phyloP scores from a whole-genome alignment of 2,113 vertebrate genomes.

The Pionites leucogaster region DNA sequence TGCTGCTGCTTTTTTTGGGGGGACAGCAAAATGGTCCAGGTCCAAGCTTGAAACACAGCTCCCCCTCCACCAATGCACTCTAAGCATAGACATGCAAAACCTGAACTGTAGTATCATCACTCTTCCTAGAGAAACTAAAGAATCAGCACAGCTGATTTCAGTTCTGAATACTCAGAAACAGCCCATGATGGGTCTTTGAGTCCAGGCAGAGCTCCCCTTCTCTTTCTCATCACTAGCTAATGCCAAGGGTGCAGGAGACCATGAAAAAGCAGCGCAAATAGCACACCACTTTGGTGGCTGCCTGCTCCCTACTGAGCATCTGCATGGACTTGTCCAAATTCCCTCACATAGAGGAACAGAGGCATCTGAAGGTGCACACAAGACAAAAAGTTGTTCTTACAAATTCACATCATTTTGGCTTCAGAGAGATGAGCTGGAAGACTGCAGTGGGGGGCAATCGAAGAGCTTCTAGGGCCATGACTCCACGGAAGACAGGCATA shows the following conservation, averaged over 20 bases:
- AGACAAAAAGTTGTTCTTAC: background rate
- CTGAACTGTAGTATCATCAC: background rate
- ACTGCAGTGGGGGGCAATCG: fast-evolving
- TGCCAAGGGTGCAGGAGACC: background rate
- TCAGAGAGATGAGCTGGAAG: background rate
- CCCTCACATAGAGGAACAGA: background rate
- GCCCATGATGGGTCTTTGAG: background rate
- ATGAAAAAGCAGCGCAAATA: background rate
- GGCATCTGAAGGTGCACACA: background rate
- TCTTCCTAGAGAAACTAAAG: background rate
- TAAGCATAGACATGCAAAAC: background rate
- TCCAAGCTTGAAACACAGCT: background rate
- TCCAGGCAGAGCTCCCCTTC: background rate
- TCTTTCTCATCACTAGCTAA: background rate
- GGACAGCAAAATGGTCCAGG: background rate
- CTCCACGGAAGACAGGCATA: background rate
- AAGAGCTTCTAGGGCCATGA: background rate
- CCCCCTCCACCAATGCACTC: background rate
- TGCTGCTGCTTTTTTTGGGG: background rate
- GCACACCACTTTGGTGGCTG: background rate
- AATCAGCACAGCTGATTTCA: background rate
- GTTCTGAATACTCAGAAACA: background rate
- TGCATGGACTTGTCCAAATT: background rate
- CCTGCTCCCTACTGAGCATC: background rate
- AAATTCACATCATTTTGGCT: background rate